Base-by-base conservation (phyloP, 2,113 vertebrate genomes). In the Syngnathoides biaculeatus region DNA sequence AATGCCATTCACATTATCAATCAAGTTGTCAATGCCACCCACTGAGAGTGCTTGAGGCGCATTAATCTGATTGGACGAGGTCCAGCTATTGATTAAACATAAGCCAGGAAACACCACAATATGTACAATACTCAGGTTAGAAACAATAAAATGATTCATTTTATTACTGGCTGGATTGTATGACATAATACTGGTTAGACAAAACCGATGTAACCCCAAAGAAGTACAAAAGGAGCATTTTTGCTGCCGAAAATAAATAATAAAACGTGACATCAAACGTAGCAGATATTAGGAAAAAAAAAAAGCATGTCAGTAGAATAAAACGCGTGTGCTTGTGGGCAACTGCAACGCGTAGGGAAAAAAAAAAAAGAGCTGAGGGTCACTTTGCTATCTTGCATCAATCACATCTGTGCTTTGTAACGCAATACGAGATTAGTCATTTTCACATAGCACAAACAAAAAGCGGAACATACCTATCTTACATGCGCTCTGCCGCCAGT, bases 191-290 rank as follows among this genome's bases (percentile, higher is more conserved):
- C 59, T 22, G 59, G 59, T n/a, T 65, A 80, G 84, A 73, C 87
- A 84, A 86, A 87, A 73, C 15, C 22, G 14, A 69, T 65, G 74
- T 84, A 84, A 82, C 13, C 15, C 50, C 47, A 66, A 62, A 73
- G 69, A 56, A 75, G 66, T 75, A 57, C 76, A 80, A 83, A 73
- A 69, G 78, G 76, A 81, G 68, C 63, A 61, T 74, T 59, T 71
- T 86, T 68, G 87, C 84, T 87, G 84, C 75, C 78, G 81, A 86
- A 86, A 57, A 47, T 65, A 90, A 89, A 90, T 90, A 89, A 90
- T 90, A 90, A 85, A 79, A 78, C 68, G 73, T 71, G 79, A 85
- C 86, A 84, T 77, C 70, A 76, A 77, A 82, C 75, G 64, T 67
- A 71, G 78, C 71, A 80, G 75, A 70, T 82, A 86, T 86, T 80